Percentiles rank a stretch among this genome's conserved stretches.
Evolutionary conservation across 2,888 invertebrate genomes (phyloP).

Genomic region (Nephrotoma flavescens): DNA sequence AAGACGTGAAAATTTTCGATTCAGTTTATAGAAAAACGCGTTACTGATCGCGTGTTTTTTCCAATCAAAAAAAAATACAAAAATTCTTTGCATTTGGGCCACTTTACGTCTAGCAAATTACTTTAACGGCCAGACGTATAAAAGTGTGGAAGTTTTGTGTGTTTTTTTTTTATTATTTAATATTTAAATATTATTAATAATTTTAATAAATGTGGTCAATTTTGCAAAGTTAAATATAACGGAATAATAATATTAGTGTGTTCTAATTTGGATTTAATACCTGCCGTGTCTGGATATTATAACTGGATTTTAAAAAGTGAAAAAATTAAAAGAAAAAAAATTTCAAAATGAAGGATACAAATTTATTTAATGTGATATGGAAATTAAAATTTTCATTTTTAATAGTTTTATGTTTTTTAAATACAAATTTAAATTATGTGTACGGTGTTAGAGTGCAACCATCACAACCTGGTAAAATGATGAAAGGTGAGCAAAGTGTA

Average conservation of each 20-base stretch:
- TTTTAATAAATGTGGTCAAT: background rate
- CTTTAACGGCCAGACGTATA: background rate
- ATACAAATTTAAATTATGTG: conserved; percentile 17
- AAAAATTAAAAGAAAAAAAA: background rate
- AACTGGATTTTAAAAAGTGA: background rate
- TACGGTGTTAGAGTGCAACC: conserved; percentile 41
- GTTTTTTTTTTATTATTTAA: background rate
- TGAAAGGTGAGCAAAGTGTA: conserved; percentile 35
- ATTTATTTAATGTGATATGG: background rate
- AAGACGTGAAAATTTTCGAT: background rate
- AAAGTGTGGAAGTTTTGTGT: background rate
- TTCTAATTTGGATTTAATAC: background rate
- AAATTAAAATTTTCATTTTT: background rate
- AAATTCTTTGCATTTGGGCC: background rate
- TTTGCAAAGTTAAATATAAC: background rate
- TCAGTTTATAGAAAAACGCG: background rate
- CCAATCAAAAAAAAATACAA: background rate
- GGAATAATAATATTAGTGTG: background rate
- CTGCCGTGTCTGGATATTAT: background rate
- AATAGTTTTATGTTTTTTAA: background rate
- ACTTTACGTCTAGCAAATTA: background rate
- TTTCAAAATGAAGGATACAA: background rate
- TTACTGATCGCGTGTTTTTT: background rate
- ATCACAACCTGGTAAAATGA: conserved; percentile 26
- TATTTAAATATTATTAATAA: background rate